Evolutionary conservation across 2,113 vertebrate species (phyloP).

Genomic region (Chionodraco myersi): DNA sequence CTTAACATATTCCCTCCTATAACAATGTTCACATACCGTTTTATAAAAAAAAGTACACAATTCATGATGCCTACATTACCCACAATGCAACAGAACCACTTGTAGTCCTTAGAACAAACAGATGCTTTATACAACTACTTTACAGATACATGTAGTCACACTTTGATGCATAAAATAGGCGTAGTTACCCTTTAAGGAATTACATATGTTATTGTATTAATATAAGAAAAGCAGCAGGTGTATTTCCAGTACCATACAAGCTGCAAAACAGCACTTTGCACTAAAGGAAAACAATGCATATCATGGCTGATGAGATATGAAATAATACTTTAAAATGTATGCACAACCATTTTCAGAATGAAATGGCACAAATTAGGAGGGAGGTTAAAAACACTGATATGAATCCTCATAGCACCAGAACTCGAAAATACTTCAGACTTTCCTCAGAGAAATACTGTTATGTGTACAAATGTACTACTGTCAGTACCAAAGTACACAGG

Average conservation of each 20-base stretch:
- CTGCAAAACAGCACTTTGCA: conserved; percentile 18
- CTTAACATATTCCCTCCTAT: too few relatives aligned
- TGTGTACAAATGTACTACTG: background rate
- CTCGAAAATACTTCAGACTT: background rate
- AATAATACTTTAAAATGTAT: background rate
- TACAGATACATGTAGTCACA: too few relatives aligned
- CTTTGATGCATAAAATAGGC: too few relatives aligned
- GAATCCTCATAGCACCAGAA: background rate
- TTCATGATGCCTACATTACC: too few relatives aligned
- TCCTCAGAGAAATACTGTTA: background rate
- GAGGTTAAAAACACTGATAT: background rate
- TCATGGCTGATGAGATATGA: background rate
- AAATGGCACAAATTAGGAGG: background rate
- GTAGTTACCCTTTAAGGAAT: background rate
- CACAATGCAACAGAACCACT: too few relatives aligned
- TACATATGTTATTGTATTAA: background rate
- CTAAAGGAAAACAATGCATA: background rate
- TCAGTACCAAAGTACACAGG: conserved; percentile 28
- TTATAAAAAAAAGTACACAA: too few relatives aligned
- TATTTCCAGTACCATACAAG: conserved; percentile 33
- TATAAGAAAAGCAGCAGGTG: background rate
- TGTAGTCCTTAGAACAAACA: too few relatives aligned
- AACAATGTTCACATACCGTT: too few relatives aligned
- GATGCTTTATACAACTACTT: too few relatives aligned
- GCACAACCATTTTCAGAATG: background rate